These are phyloP conservation scores for Trichonephila clavipes DNA, from an alignment of 1,140 invertebrate species.

Conservation along the genomic window DNA sequence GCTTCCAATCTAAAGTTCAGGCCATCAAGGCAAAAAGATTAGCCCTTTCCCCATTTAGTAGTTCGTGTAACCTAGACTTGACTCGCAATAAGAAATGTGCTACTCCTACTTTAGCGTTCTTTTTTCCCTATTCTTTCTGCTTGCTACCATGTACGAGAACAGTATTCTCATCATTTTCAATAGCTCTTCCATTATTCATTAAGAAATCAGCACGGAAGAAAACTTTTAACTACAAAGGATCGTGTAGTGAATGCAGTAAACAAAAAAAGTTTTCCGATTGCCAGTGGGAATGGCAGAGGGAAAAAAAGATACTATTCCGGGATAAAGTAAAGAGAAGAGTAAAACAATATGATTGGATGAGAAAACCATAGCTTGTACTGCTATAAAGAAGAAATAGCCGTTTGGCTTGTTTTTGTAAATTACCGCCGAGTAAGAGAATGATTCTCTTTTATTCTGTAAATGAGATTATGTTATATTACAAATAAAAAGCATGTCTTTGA, in stretches of 20 bases:
- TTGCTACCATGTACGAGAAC: not conserved
- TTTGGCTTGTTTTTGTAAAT: conserved; percentile 54
- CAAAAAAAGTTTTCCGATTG: conserved; percentile 41
- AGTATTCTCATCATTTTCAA: conserved; percentile 19
- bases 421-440: conserved; percentile 19
- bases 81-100: conserved; percentile 20
- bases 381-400: not conserved
- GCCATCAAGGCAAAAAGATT: not conserved
- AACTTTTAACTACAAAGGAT: conserved; percentile 45
- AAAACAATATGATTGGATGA: not conserved
- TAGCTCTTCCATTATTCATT: conserved; percentile 57
- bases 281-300: not conserved
- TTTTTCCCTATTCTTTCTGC: not conserved
- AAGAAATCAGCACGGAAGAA: conserved; percentile 58
- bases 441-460: not conserved
- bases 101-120: not conserved
- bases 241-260: conserved; percentile 62
- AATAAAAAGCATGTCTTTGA: too few species aligned
- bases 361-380: not conserved
- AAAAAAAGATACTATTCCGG: not conserved
- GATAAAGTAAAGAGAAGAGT: not conserved
- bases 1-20: not conserved
- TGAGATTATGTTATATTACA: too few species aligned
- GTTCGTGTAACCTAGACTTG: not conserved
- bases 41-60: conserved; percentile 6